Evolutionary conservation across 2,888 invertebrate species (phyloP).

Genomic region (Abrostola triplasia): DNA sequence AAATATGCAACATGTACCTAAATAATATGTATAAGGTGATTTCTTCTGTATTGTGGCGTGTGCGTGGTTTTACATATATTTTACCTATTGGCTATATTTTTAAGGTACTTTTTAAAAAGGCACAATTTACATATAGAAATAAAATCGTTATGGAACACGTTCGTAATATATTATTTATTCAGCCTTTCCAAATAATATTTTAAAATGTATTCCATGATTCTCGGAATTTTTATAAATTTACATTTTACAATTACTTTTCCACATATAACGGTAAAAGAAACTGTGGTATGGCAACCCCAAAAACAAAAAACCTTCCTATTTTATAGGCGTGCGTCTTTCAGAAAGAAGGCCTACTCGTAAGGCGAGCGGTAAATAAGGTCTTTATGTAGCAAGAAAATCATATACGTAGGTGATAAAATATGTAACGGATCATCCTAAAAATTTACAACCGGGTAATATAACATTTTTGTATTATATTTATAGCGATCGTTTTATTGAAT

Average conservation of each 20-base stretch:
- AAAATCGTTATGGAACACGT: no score
- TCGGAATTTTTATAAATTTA: not conserved
- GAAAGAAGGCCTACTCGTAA: slow-evolving; percentile 55
- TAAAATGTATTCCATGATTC: no score
- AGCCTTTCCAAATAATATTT: no score
- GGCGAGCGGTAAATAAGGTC: slow-evolving; percentile 50
- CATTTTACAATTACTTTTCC: not conserved
- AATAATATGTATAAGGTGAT: no score
- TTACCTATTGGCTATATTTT: no score
- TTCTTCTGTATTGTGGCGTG: no score
- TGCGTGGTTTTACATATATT: no score
- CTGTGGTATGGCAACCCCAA: slow-evolving; percentile 43
- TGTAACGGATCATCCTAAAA: slow-evolving; percentile 59
- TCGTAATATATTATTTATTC: no score
- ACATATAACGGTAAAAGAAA: not conserved
- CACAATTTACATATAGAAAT: no score
- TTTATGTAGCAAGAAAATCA: slow-evolving; percentile 54
- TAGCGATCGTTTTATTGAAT: not conserved
- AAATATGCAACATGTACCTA: no score
- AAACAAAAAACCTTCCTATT: slow-evolving; percentile 58
- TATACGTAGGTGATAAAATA: slow-evolving; percentile 57
- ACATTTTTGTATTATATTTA: slow-evolving; percentile 10
- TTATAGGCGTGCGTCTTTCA: slow-evolving; percentile 59
- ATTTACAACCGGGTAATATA: slow-evolving; percentile 29
- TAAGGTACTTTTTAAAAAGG: no score